These are phyloP conservation scores for Pardosa pseudoannulata DNA, from an alignment of 2,888 invertebrate genomes.

Conservation along the genomic window DNA sequence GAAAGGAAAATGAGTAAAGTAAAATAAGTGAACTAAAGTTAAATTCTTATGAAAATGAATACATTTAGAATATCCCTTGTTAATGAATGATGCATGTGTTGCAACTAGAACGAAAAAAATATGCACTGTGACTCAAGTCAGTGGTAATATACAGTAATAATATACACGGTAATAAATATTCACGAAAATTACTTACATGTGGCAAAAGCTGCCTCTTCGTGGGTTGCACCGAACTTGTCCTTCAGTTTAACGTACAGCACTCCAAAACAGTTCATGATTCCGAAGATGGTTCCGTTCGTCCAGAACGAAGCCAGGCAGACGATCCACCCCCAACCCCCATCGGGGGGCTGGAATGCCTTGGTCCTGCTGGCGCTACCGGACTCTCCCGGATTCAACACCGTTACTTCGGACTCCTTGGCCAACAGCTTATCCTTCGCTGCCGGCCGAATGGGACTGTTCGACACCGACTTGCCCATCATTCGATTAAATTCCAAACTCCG, in stretches of 20 bases:
- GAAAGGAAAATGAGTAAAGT: too few species aligned
- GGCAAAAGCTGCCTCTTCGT: slow-evolving; percentile 84
- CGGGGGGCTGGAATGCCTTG: slow-evolving; percentile 52
- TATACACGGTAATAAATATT: too few species aligned
- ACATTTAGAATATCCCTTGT: too few species aligned
- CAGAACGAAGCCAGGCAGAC: slow-evolving; percentile 85
- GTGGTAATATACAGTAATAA: too few species aligned
- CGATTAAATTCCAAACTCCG: too few species aligned
- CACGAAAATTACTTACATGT: slow-evolving; percentile 82
- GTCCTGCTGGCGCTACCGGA: neutral
- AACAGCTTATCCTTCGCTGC: slow-evolving; percentile 26
- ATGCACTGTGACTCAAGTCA: too few species aligned
- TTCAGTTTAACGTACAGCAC: slow-evolving; percentile 86
- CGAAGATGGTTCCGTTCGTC: slow-evolving; percentile 92
- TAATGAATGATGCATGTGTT: too few species aligned
- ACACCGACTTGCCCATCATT: slow-evolving; percentile 44
- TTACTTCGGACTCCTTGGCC: slow-evolving; percentile 11
- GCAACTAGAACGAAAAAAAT: too few species aligned
- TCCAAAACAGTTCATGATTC: slow-evolving; percentile 92
- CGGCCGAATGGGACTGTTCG: slow-evolving; percentile 35
- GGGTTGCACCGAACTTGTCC: slow-evolving; percentile 80
- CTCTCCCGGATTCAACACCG: neutral
- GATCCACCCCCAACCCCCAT: slow-evolving; percentile 72
- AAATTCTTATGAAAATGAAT: too few species aligned
- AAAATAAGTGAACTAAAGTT: too few species aligned